Evolutionary conservation across 2,888 invertebrate genomes (phyloP).

Genomic region (Trypoxylon attenuatum): DNA sequence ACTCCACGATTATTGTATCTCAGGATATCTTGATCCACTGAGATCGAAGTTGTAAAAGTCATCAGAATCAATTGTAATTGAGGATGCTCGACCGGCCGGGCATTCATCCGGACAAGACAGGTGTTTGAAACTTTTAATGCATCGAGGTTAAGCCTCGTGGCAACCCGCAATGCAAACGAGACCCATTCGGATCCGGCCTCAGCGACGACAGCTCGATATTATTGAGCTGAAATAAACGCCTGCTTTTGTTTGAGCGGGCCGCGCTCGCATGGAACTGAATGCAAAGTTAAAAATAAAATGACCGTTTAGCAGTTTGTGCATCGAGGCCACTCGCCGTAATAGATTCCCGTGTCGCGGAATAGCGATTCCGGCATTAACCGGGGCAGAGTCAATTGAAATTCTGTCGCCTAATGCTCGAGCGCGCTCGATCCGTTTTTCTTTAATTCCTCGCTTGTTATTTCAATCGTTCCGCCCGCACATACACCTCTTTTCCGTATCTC

Average conservation of each 20-base stretch:
- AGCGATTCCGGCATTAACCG: slow-evolving; percentile 37
- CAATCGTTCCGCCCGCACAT: slow-evolving; percentile 10
- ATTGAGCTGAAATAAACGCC: slow-evolving; percentile 45
- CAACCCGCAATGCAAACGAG: slow-evolving; percentile 4
- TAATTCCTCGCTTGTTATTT: slow-evolving; percentile 28
- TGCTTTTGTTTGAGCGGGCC: slow-evolving; percentile 33
- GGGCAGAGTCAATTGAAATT: slow-evolving; percentile 45
- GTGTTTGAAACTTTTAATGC: slow-evolving; percentile 12
- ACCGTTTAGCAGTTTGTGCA: slow-evolving; percentile 44
- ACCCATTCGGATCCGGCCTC: slow-evolving; percentile 5
- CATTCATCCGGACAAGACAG: slow-evolving; percentile 9
- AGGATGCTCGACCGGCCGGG: neutral
- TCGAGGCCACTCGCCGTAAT: slow-evolving; percentile 43
- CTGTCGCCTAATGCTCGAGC: slow-evolving; percentile 28
- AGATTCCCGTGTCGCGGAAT: slow-evolving; percentile 28
- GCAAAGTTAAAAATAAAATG: slow-evolving; percentile 54
- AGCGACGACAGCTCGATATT: slow-evolving; percentile 40
- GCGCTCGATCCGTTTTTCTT: slow-evolving; percentile 36
- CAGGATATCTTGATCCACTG: too few species aligned
- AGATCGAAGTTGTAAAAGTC: neutral
- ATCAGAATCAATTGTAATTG: slow-evolving; percentile 2
- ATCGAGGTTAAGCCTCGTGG: slow-evolving; percentile 18
- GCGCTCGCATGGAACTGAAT: slow-evolving; percentile 27
- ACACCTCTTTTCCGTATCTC: too few species aligned
- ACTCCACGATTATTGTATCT: too few species aligned